Percentiles rank a stretch among this genome's conserved stretches.
phyloP scores from a whole-genome alignment of 2,797 vertebrate genomes.

The Crypturellus tataupa region DNA sequence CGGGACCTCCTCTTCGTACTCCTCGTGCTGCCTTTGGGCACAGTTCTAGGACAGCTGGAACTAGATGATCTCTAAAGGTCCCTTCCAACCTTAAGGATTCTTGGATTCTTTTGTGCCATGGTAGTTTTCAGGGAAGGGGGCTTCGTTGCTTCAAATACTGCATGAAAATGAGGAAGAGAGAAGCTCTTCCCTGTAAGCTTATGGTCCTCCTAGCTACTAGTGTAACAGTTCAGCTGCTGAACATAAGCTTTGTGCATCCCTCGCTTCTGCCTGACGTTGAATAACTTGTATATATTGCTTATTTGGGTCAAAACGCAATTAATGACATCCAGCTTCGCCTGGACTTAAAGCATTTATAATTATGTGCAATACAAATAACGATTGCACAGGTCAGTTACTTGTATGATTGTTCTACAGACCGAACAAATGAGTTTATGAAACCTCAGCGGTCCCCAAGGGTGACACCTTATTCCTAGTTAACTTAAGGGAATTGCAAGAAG shows the following conservation, averaged over 20 bases:
- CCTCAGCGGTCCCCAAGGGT: background rate
- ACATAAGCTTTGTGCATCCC: background rate
- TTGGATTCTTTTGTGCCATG: background rate
- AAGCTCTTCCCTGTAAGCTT: background rate
- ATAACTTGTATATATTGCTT: slow-evolving; percentile 11
- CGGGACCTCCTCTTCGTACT: background rate
- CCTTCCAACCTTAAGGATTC: too few relatives aligned
- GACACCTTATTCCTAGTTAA: background rate
- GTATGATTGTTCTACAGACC: background rate
- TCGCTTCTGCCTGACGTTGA: background rate
- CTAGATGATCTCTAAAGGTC: too few relatives aligned
- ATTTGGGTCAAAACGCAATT: slow-evolving; percentile 22
- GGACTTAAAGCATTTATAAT: slow-evolving; percentile 8
- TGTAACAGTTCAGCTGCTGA: background rate
- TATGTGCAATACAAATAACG: background rate
- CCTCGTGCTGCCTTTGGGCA: background rate
- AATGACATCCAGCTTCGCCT: background rate
- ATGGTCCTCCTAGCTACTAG: background rate
- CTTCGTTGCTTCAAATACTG: background rate
- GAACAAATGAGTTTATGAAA: background rate
- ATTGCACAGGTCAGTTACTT: background rate
- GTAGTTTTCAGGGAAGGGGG: background rate
- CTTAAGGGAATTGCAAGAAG: slow-evolving; percentile 20
- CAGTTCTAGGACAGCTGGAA: too few relatives aligned
- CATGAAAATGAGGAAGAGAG: background rate